phyloP scores from a whole-genome alignment of 2,888 invertebrate genomes.

The Rhingia campestris region DNA sequence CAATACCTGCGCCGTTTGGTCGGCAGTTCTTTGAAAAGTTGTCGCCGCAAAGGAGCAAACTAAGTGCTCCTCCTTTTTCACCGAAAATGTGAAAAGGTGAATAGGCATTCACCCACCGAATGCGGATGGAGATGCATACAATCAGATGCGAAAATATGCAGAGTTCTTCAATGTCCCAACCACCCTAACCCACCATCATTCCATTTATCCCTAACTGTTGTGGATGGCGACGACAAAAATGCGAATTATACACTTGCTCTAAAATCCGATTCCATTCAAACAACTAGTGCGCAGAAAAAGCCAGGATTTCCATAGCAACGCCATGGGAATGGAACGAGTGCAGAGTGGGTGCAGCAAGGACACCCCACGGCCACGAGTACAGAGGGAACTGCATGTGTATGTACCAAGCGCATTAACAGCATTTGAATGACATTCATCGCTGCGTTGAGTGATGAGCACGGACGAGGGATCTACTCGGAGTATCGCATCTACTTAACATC shows the following conservation, averaged over 20 bases:
- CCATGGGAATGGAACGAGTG: conserved; percentile 49
- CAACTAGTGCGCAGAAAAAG: conserved; percentile 65
- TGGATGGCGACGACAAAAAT: conserved; percentile 71
- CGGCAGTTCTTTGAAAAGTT: conserved; percentile 70
- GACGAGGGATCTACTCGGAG: conserved; percentile 39
- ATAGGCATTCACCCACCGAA: conserved; percentile 72
- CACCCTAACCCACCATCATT: not conserved
- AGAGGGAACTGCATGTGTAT: conserved; percentile 5
- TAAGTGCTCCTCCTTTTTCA: conserved; percentile 65
- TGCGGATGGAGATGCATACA: conserved; percentile 47
- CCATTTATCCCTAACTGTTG: conserved; percentile 34
- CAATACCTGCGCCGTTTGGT: conserved; percentile 68
- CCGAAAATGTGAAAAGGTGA: conserved; percentile 69
- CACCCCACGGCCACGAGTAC: too few relatives aligned
- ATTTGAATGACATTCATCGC: conserved; percentile 71
- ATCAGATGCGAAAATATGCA: conserved; percentile 71
- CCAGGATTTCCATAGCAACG: conserved; percentile 71
- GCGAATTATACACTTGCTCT: conserved; percentile 74
- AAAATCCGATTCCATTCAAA: conserved; percentile 73
- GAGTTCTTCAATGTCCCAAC: conserved; percentile 40
- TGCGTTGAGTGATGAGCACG: conserved; percentile 71
- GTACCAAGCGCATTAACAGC: conserved; percentile 63
- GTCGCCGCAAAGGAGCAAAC: conserved; percentile 71
- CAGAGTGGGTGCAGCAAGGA: conserved; percentile 21
- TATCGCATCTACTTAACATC: conserved; percentile 69